A percentile compares a stretch with the other conserved stretches of the same genome.
These are phyloP conservation scores for Sus cebifrons DNA, from an alignment of 2,797 vertebrate genomes.

Conservation along the genomic window DNA sequence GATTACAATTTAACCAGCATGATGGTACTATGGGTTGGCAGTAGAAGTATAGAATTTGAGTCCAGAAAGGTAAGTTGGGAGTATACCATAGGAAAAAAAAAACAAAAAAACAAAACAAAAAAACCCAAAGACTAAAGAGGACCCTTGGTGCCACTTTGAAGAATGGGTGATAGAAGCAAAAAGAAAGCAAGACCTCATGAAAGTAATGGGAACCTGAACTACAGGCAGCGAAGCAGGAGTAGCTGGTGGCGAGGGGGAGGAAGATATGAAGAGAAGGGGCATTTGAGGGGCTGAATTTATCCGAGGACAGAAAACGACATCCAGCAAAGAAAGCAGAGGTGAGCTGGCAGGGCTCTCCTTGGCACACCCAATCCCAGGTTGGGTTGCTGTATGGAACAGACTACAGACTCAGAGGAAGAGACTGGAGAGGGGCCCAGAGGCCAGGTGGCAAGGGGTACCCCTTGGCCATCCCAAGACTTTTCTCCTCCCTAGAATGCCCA, in stretches of 20 bases:
- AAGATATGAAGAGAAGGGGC: fast-evolving
- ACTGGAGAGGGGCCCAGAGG: not conserved
- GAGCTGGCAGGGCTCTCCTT: not conserved
- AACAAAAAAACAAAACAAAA: too few relatives aligned
- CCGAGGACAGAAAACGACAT: not conserved
- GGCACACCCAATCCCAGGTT: not conserved
- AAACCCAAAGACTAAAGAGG: not conserved
- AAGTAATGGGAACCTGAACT: not conserved
- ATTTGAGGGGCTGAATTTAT: not conserved
- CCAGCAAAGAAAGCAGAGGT: not conserved
- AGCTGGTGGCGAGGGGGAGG: too few relatives aligned
- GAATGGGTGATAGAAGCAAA: not conserved
- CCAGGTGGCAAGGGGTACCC: not conserved
- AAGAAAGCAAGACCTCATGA: not conserved
- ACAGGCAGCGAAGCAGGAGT: not conserved
- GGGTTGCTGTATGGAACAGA: not conserved
- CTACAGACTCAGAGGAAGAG: not conserved
- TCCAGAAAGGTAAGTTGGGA: not conserved
- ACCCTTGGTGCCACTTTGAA: not conserved
- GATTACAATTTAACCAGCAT: not conserved
- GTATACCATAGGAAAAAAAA: not conserved
- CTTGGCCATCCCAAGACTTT: not conserved
- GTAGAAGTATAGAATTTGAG: not conserved
- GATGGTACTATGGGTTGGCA: not conserved
- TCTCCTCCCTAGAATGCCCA: not conserved